Conservation (phyloP, 2,113 vertebrate genomes). For the Kobus ellipsiprymnus region DNA sequence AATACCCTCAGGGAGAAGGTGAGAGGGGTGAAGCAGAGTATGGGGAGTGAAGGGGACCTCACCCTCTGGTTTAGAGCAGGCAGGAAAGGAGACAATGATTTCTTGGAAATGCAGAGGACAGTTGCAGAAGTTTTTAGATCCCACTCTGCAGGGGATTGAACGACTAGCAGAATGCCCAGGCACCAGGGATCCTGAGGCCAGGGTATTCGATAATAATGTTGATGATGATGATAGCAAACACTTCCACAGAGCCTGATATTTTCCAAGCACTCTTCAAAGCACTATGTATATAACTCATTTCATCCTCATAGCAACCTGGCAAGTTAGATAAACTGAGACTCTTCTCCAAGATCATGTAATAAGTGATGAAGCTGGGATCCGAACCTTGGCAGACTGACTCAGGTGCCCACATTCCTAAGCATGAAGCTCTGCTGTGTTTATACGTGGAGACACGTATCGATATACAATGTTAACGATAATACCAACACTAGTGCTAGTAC, state of each 20-base stretch:
- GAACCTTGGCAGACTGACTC: neutral
- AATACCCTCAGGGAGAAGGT: neutral
- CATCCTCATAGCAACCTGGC: neutral
- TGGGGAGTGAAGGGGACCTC: neutral
- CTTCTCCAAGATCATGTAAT: neutral
- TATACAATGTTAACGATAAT: neutral
- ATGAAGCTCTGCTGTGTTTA: neutral
- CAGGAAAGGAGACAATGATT: neutral
- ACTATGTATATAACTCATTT: neutral
- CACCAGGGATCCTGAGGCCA: neutral
- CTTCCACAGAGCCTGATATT: neutral
- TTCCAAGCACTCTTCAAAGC: neutral
- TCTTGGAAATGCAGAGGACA: neutral
- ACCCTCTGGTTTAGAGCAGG: neutral
- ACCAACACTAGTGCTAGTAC: neutral
- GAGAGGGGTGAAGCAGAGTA: neutral
- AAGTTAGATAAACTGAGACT: neutral
- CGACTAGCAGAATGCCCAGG: accelerated
- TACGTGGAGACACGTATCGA: neutral
- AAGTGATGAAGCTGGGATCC: neutral
- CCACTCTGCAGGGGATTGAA: neutral
- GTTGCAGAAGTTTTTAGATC: neutral
- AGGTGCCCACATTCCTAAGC: neutral
- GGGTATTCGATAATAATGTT: neutral
- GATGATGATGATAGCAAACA: neutral